Evolutionary conservation across 2,113 vertebrate species (phyloP).

Genomic region (Bombycilla garrulus): DNA sequence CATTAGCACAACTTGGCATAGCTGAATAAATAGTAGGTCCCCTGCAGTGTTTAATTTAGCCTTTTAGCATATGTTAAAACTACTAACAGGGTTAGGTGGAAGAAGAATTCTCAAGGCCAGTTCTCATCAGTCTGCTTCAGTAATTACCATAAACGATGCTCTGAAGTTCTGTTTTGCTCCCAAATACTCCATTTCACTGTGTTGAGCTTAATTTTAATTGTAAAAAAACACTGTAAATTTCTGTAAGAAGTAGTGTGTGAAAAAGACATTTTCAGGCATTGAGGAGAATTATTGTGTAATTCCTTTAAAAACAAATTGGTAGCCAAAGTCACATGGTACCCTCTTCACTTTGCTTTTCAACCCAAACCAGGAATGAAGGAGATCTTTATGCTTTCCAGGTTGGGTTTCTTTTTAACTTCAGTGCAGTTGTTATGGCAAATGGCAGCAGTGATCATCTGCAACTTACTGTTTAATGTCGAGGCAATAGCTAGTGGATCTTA

Average conservation of each 20-base stretch:
- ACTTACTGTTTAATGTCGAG: background rate
- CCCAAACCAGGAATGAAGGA: background rate
- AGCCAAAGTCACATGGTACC: background rate
- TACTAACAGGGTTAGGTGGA: background rate
- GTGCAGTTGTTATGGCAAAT: background rate
- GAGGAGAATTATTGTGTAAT: background rate
- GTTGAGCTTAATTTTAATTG: background rate
- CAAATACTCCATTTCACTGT: background rate
- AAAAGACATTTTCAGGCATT: background rate
- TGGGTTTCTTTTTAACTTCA: background rate
- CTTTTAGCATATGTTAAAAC: background rate
- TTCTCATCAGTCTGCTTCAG: background rate
- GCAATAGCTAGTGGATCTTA: background rate
- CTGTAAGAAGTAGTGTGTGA: background rate
- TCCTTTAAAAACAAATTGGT: background rate
- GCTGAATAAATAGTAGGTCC: background rate
- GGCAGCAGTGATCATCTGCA: background rate
- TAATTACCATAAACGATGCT: background rate
- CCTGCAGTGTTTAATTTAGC: background rate
- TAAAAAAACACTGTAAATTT: background rate
- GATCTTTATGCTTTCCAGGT: background rate
- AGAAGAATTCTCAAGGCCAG: slow-evolving; percentile 4
- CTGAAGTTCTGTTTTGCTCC: background rate
- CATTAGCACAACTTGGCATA: background rate
- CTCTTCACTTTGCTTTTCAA: background rate